phyloP scores from a whole-genome alignment of 2,888 invertebrate species.

The Drosophila aldrichi region DNA sequence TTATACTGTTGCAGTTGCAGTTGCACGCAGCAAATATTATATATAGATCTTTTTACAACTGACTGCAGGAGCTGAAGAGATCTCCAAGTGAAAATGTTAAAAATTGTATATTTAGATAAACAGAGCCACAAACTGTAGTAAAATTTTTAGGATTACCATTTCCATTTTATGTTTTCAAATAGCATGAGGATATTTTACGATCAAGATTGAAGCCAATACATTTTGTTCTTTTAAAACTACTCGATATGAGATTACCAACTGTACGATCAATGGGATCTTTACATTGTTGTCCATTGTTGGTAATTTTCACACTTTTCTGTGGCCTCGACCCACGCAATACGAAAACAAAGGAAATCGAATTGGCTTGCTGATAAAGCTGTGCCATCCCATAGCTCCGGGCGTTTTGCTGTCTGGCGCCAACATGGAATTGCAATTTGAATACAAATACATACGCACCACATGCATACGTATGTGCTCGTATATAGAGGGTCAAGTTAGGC shows the following conservation, averaged over 20 bases:
- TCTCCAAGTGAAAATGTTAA: not conserved
- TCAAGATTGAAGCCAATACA: too few species aligned
- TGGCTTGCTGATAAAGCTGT: conserved; percentile 28
- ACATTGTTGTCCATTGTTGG: conserved; percentile 1
- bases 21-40: conserved; percentile 17
- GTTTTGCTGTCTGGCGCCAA: conserved; percentile 59
- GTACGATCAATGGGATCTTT: not conserved
- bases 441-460: not conserved
- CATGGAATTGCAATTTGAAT: conserved; percentile 77
- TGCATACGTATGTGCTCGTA: not conserved
- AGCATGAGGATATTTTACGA: too few species aligned
- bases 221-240: too few species aligned
- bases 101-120: conserved; percentile 1
- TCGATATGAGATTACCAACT: not conserved
- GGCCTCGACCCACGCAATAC: conserved; percentile 52
- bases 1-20: conserved; percentile 27
- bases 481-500: conserved; percentile 65
- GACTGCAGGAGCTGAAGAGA: not conserved
- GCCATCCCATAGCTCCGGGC: conserved; percentile 12
- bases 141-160: not conserved
- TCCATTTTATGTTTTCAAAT: not conserved
- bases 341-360: conserved; percentile 44
- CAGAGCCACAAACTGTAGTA: not conserved
- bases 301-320: conserved; percentile 35
- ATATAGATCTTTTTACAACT: not conserved